phyloP scores from a whole-genome alignment of 2,113 vertebrate genomes.

The Lampris megalopsis region DNA sequence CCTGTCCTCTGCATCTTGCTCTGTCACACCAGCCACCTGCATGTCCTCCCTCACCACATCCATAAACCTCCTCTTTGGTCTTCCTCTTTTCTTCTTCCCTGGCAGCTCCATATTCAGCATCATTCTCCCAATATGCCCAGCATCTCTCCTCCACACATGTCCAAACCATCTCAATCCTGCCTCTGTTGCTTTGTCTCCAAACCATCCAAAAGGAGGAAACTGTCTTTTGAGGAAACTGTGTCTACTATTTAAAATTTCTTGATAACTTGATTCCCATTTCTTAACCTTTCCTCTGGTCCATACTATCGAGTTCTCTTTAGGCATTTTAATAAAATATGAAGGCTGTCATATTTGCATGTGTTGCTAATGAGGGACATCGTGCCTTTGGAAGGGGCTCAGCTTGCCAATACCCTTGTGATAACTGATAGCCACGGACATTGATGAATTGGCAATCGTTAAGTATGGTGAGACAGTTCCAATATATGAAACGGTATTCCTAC shows the following conservation, averaged over 20 bases:
- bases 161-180: too few species aligned
- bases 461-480: conserved; percentile 1
- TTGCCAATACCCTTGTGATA: conserved; percentile 21
- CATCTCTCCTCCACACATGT: too few species aligned
- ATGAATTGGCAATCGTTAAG: conserved; percentile 44
- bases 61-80: too few species aligned
- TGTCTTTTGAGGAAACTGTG: neutral
- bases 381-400: conserved; percentile 11
- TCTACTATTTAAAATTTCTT: neutral
- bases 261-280: neutral
- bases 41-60: too few species aligned
- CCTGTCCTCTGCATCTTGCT: too few species aligned
- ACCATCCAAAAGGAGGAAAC: too few species aligned
- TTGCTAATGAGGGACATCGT: neutral
- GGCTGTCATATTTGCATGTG: neutral
- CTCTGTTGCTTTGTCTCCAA: too few species aligned
- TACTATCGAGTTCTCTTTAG: neutral
- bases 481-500: conserved; percentile 10
- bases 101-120: too few species aligned
- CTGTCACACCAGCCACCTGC: too few species aligned
- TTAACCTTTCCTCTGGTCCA: neutral
- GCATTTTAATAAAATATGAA: neutral
- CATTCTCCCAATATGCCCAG: too few species aligned
- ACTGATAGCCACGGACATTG: conserved; percentile 27
- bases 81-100: too few species aligned